Base-by-base conservation (phyloP, 1,140 invertebrate genomes). In the Drosophila kepulauana region DNA sequence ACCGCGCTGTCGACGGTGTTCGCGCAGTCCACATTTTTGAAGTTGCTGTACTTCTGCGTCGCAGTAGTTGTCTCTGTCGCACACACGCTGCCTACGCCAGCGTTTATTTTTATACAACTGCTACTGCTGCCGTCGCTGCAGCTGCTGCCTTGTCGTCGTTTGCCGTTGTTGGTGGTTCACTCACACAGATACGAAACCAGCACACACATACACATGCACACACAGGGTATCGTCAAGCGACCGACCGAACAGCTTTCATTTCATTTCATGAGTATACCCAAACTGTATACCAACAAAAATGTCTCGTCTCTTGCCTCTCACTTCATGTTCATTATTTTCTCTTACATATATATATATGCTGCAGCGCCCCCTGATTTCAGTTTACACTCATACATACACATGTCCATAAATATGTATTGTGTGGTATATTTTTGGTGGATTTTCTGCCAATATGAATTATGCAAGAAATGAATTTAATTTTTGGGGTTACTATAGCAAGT, bases 41-140 rank as follows among this genome's bases (percentile, higher is more conserved):
- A 87, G 84, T 91, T 82, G 88, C 87, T 91, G 87, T 91, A 91
- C 87, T 91, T 91, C 79, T 70, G 87, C 74, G 86, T 81, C 85
- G 85, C 78, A 81, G 88, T 79, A 88, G 87, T 88, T 88, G 84
- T 82, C 87, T 90, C 80, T 77, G 52, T 82, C 66, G 48, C 79
- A 82, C 87, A 43, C 59, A 71, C 58, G 80, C 76, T 75, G 79
- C 75, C 79, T 77, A 57, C 84, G 79, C 79, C 63, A 80, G 70
- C 86, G 78, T 84, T 84, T 82, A 85, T 89, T 88, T 81, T 89
- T 76, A 81, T 85, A 89, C 82, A 56, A 62, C 61, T 48, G 68
- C 78, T 64, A 82, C 78, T 76, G 66, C 84, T 82, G 72, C 81
- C 65, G 70, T 70, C 57, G 67, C 80, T 76, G 80, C 80, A 54